Evolutionary conservation across 2,113 vertebrate genomes (phyloP).

Genomic region (Nyctereutes procyonoides): DNA sequence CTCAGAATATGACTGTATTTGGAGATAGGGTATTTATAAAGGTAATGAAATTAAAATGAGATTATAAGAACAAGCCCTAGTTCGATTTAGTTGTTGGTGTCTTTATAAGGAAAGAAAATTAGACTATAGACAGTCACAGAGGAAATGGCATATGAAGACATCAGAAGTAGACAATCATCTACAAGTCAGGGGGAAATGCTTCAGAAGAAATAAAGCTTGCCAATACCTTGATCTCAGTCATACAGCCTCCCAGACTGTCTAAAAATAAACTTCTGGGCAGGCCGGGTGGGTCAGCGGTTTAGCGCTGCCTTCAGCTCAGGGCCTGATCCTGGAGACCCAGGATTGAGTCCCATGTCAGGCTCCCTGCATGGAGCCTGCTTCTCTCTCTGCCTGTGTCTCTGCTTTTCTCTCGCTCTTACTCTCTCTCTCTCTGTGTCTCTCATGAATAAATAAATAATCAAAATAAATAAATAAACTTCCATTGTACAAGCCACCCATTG

Average conservation of each 20-base stretch:
- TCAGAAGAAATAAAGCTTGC: background rate
- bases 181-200: background rate
- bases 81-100: background rate
- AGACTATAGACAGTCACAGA: background rate
- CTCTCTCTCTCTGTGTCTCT: too few relatives aligned
- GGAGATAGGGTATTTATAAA: background rate
- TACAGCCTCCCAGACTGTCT: background rate
- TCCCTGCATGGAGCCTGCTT: too few relatives aligned
- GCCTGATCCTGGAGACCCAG: too few relatives aligned
- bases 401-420: too few relatives aligned
- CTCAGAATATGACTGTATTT: background rate
- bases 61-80: background rate
- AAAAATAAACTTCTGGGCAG: too few relatives aligned
- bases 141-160: background rate
- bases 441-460: too few relatives aligned
- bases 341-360: too few relatives aligned
- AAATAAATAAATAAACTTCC: background rate
- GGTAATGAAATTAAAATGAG: background rate
- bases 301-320: too few relatives aligned
- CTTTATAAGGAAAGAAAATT: background rate
- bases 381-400: too few relatives aligned
- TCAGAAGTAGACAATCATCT: background rate
- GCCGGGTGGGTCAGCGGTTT: too few relatives aligned
- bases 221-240: background rate
- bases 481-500: background rate